Base-by-base conservation (phyloP, 1,140 invertebrate species). In the Lordiphosa clarofinis region DNA sequence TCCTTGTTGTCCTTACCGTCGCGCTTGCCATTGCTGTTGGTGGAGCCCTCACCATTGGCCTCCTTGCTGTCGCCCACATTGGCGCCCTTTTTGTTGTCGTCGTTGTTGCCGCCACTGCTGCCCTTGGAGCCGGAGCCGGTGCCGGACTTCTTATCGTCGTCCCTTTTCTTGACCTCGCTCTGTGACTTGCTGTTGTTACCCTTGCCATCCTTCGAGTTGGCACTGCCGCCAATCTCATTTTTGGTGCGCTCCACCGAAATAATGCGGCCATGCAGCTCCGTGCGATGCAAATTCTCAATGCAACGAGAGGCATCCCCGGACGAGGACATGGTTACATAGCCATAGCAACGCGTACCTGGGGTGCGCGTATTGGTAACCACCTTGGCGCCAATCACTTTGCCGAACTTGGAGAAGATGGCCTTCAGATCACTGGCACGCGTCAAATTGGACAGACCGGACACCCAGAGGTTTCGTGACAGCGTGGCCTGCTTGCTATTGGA, bases 361-460 rank as follows among this genome's bases (percentile, higher is more conserved):
- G 95, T 96, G 50, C 94, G 92, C 1, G 97, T 96, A 90, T 97
- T 98, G 1, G 96, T 98, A 0, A 99, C 97, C n/a, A 99, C 95
- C 91, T 98, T 98, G 0, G 97, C 97, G 49, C 96, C 96, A 81
- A 97, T 93, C 4, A 98, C 97, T 92, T 98, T 98, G 71, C 97
- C 97, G 91, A 96, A 94, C 87, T 96, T 96, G 11, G 94, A 96
- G 82, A 98, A 97, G 12, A 97, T 92, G 54, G 94, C 93, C 88
- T 98, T 98, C 56, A 99, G 90, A 89, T 98, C 97, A 42, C 95
- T 96, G 24, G 97, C 97, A 35, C 95, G 92, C 19, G 97, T 98
- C 33, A 93, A 93, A 3, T 96, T 94, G 0, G 96, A 95, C 50
- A 99, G 90, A 24, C 96, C 96, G 78, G 96, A 97, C 38, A 99